Evolutionary conservation across 1,140 invertebrate species (phyloP), one percentile per base, ranked within the genome.

Genomic region (Ephestia elutella): DNA sequence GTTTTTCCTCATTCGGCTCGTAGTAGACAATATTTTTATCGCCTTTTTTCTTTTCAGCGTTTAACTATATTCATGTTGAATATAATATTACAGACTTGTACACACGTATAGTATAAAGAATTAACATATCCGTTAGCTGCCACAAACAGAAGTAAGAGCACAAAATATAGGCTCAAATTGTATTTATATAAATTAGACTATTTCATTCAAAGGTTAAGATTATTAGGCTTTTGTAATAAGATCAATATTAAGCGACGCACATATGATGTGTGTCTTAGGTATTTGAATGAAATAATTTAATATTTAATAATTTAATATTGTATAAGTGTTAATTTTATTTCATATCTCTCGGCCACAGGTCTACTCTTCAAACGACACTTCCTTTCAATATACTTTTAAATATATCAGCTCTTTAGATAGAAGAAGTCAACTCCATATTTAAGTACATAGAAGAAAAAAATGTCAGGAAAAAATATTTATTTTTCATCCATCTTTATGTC

Each of bases 141-240:
- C 73, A 78, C 75, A 74, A 80, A 61, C 58, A 65, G 50, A 63
- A 75, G 57, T 54, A 51, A 25, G 76, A 85, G 80, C 82, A 87
- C 82, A 86, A 85, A 80, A 35, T 59, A 66, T 73, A 75, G 80
- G 80, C 80, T 84, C 84, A 87, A 85, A 84, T 62, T 76, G 54
- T 75, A 76, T 67, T 71, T 57, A 67, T 65, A 53, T 60, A 60
- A 59, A 75, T 73, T 68, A 70, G 68, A 65, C 30, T 68, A 67
- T 74, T 76, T 72, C 63, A 75, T 72, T 74, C 67, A 72, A 65
- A 65, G 0, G 13, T 51, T 60, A 25, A 30, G 59, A 54, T 35
- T 50, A 62, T 38, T 56, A 59, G n/a, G 20, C 57, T 51, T 57
- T 49, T 44, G 25, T 60, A 55, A 64, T n/a, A 53, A 15, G 20